phyloP scores from a whole-genome alignment of 2,113 vertebrate genomes.

The Morone chrysops region DNA sequence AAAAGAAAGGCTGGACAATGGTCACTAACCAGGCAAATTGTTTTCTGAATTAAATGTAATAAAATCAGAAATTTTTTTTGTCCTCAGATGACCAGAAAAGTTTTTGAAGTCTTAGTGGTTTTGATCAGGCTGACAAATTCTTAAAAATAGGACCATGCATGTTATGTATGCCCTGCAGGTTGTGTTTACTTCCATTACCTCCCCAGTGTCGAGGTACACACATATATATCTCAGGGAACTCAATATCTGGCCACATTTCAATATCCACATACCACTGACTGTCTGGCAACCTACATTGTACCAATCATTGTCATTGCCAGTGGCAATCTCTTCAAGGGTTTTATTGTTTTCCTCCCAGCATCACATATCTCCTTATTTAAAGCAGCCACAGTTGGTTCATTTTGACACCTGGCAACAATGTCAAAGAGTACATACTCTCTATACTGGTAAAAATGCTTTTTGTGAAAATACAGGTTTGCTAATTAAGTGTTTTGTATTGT shows the following conservation, averaged over 20 bases:
- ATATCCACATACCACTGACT: neutral
- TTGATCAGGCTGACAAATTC: neutral
- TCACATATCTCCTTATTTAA: neutral
- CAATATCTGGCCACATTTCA: neutral
- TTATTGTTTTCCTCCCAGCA: neutral
- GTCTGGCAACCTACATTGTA: neutral
- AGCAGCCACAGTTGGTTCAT: neutral
- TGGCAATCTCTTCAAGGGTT: neutral
- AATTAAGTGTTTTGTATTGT: neutral
- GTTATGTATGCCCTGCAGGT: neutral
- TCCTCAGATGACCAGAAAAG: neutral
- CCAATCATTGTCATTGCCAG: neutral
- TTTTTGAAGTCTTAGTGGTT: neutral
- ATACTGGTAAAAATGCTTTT: neutral
- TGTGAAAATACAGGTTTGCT: neutral
- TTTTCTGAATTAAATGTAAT: neutral
- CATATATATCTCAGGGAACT: neutral
- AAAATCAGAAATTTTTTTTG: neutral
- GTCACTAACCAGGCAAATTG: neutral
- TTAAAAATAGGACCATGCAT: neutral
- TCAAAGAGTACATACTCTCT: neutral
- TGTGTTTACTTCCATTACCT: neutral
- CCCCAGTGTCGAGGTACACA: neutral
- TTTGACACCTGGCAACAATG: neutral
- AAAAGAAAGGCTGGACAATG: no score